Base-by-base conservation (phyloP, 2,888 invertebrate species). In the Brenthis ino region DNA sequence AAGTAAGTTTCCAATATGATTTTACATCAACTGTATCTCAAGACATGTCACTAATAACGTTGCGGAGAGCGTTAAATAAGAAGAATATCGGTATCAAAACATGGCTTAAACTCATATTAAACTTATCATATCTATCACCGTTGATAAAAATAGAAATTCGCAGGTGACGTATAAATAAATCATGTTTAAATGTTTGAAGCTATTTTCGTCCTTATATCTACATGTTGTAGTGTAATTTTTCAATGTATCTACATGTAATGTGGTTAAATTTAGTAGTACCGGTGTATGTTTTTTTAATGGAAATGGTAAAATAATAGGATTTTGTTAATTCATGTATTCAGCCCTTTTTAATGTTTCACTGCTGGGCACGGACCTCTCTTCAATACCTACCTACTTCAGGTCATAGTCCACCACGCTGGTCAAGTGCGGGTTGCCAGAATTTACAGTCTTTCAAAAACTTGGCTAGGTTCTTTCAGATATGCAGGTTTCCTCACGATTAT, bases 21-120 rank as follows among this genome's bases (percentile, higher is more conserved):
- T 58, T 47, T 58, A 24, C 3, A 14, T 20, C 28, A 6, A 50
- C n/a, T 28, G 16, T 50, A 56, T 56, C 28, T 14, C 28, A n/a
- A n/a, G 33, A 28, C 28, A 51, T 43, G 16, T 20, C 51, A 53
- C 33, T 33, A 53, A 37, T 53, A 43, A 14, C 13, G 20, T 53
- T 8, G 37, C 13, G 37, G 33, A 20, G 20, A 63, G 16, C 37
- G 51, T 63, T 54, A 54, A 63, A 53, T 63, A 63, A 63, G 63
- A 63, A 43, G 53, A 63, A 64, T 64, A 60, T 65, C 50, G 55
- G 47, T 65, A 69, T 69, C 69, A 65, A 48, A 69, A 69, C 65
- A 65, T 8, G 65, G 61, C 61, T 69, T 69, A 64, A 64, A 68
- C 58, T 68, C 53, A 68, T 68, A 68, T 68, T 65, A 69, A 63